Base-by-base conservation (phyloP, 2,888 invertebrate genomes). In the Noctua comes region DNA sequence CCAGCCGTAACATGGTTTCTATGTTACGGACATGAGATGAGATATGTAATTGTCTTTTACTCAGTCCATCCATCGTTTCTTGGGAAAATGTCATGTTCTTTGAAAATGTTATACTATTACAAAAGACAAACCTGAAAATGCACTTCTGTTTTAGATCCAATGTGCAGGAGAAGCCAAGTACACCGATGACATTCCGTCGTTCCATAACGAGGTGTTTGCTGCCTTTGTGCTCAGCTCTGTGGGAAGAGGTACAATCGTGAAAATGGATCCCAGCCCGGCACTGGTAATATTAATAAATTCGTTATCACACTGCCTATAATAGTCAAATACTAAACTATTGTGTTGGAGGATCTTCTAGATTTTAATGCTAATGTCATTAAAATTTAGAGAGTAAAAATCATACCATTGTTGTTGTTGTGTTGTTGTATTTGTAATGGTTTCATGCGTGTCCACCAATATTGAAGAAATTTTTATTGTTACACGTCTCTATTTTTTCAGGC, bases 161-260 rank as follows among this genome's bases (percentile, higher is more conserved):
- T 97, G 97, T 86, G 94, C 97, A 65, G 98, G 98, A 0, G 98
- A 98, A 91, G 98, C 97, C 0, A 93, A 97, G 85, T 98, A 97
- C 90, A 94, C 97, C 0, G 97, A 97, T 86, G 98, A 98, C 88
- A 92, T 97, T 21, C 97, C 97, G 3, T 91, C 95, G 0, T 88
- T 94, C 0, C 96, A 96, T 0, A 97, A 97, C 85, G 98, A 98
- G 93, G 97, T 98, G 1, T 97, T 97, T 91, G 98, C 97, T 40
- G 97, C 97, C 2, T 97, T 98, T 85, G 98, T 98, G 0, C 90
- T 97, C 0, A 93, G 94, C 16, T 93, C 91, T 21, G 92, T 97
- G 82, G 90, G 97, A 62, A 91, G 91, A 77, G 98, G 98, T 5
- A 96, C 93, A 24, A 96, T 98, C 31, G 93, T 94, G 2, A 94